Percentiles rank a stretch among this genome's conserved stretches.
phyloP scores from a whole-genome alignment of 2,797 vertebrate genomes.

The Bovichtus variegatus region DNA sequence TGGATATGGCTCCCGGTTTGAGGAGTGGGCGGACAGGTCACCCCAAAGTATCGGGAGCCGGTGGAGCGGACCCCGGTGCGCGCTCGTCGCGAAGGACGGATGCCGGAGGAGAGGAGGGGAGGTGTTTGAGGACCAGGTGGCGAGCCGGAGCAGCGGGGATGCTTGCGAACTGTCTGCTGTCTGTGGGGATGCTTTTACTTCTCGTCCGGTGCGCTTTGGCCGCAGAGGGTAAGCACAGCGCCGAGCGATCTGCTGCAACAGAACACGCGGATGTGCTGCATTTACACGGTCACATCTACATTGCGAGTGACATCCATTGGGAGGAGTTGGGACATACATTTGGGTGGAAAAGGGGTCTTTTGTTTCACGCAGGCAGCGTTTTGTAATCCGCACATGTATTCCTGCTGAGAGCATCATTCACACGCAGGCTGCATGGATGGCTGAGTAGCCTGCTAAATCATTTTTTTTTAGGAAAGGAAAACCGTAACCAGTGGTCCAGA shows the following conservation, averaged over 20 bases:
- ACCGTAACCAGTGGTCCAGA: conserved; percentile 17
- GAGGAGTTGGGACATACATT: background rate
- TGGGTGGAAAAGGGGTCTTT: conserved; percentile 34
- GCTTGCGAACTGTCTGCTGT: conserved; percentile 75
- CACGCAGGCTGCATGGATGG: conserved; percentile 19
- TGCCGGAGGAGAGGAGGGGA: conserved; percentile 65
- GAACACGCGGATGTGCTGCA: conserved; percentile 38
- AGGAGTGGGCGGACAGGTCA: conserved; percentile 77
- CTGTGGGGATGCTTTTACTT: conserved; percentile 75
- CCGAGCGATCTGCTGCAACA: background rate
- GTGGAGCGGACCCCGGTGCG: conserved; percentile 63
- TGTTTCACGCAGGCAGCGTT: conserved; percentile 46
- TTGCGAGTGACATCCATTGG: background rate
- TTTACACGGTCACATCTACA: conserved; percentile 25
- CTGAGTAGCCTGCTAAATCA: background rate
- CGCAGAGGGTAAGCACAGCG: conserved; percentile 81
- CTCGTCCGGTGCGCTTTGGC: conserved; percentile 80
- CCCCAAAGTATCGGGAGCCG: conserved; percentile 58
- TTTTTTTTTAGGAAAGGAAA: conserved; percentile 8
- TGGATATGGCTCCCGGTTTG: conserved; percentile 86
- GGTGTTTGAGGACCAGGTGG: conserved; percentile 68
- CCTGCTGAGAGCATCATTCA: conserved; percentile 52
- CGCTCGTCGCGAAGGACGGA: conserved; percentile 59
- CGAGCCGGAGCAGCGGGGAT: conserved; percentile 70
- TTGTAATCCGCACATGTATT: conserved; percentile 45